Evolutionary conservation across 2,113 vertebrate genomes (phyloP), one percentile per base, ranked within the genome.

Genomic region (Procavia capensis): DNA sequence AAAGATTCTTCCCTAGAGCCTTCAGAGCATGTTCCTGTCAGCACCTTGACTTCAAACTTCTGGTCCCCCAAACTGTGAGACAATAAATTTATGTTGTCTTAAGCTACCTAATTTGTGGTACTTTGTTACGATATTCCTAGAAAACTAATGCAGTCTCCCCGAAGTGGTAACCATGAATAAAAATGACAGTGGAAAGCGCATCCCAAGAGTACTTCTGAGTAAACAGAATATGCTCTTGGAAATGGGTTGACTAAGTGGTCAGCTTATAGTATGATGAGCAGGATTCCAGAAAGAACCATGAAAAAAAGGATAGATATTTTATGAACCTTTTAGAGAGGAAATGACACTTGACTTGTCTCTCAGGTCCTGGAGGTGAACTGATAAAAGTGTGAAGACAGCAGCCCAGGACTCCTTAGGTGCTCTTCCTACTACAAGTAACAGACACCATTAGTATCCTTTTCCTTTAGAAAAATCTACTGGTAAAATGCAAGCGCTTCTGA

Each of bases 401-500:
- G 27, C 57, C 57, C 54, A 34, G 50, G 34, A 78, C 16, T 86
- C 54, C 45, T 89, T 66, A 61, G 90, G 34, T 27, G 24, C 22
- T 91, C 39, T 85, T 96, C 22, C 50, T 78, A 64, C 59, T 92
- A n/a, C 5, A 43, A 88, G 85, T 75, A 63, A 43, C 90, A 68
- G 68, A 43, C 90, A 68, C 41, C 47, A 63, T 82, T 88, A 64
- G 29, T 6, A 43, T 95, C 68, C 24, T 36, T 70, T 90, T 80
- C 39, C 25, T 94, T 64, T 59, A 72, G 59, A 59, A 84, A 27
- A 54, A 31, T 64, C 36, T 82, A 54, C 66, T 90, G 72, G 29
- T 64, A 88, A 96, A 88, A 88, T 64, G 70, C 70, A 92, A 86
- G 14, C n/a, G 27, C 54, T 94, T 59, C 43, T 86, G 17, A 75